Percentiles rank a stretch among this genome's conserved stretches.
phyloP scores from a whole-genome alignment of 2,888 invertebrate genomes.

The Desoria tigrina region DNA sequence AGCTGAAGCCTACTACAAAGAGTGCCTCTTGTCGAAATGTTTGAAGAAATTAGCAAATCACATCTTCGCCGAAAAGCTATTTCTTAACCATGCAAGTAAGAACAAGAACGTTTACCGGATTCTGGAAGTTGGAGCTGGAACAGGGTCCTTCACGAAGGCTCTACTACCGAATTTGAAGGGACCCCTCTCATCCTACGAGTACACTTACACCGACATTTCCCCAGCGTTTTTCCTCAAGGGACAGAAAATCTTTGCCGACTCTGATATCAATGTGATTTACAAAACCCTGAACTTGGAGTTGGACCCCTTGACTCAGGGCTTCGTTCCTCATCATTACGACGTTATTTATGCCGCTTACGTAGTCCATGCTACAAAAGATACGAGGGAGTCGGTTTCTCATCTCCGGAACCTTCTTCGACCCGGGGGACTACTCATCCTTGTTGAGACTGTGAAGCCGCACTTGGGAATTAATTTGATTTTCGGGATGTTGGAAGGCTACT shows the following conservation, averaged over 20 bases:
- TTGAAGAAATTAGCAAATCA: conserved; percentile 16
- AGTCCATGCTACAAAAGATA: conserved; percentile 18
- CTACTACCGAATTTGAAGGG: neutral
- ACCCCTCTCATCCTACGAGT: neutral
- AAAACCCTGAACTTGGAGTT: conserved; percentile 35
- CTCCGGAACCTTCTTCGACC: conserved; percentile 18
- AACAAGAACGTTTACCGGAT: conserved; percentile 1
- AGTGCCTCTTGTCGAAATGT: conserved; percentile 4
- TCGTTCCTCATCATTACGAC: conserved; percentile 33
- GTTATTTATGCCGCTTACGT: neutral
- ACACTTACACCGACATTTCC: conserved; percentile 21
- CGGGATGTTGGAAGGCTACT: conserved; percentile 27
- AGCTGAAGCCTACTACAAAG: neutral
- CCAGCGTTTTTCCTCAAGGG: conserved; percentile 8
- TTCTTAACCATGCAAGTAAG: conserved; percentile 2
- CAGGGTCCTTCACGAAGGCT: neutral
- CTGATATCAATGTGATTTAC: neutral
- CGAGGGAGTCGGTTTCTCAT: conserved; percentile 20
- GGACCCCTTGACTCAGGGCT: conserved; percentile 40
- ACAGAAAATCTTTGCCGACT: neutral
- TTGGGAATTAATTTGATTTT: conserved; percentile 26
- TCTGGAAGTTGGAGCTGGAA: conserved; percentile 21
- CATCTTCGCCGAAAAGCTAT: too few relatives aligned
- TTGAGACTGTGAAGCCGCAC: conserved; percentile 21
- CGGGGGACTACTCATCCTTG: conserved; percentile 20